Base-by-base conservation (phyloP, 2,797 vertebrate species). In the Melopsittacus undulatus region DNA sequence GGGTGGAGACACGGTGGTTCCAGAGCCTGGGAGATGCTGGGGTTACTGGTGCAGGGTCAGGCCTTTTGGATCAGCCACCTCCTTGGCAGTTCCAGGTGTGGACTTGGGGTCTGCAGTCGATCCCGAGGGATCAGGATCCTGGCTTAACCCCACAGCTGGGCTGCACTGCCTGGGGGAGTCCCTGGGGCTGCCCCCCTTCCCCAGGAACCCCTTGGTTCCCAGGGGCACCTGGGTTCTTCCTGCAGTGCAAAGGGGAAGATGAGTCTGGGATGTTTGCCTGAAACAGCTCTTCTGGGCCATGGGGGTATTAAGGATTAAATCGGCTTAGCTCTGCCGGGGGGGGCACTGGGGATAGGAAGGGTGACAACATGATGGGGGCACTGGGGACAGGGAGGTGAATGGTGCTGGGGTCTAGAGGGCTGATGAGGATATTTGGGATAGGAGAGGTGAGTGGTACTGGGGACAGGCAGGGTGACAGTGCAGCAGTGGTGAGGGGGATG, bases 231-330 rank as follows among this genome's bases (percentile, higher is more conserved):
- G 1, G 2, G 6, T n/a, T 64, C 36, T 68, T 74, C 34, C 23
- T 0, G 0, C 48, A 29, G 75, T 0, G 0, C 13, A 16, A 10
- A 38, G 19, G 7, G 16, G 36, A 59, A 63, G 80, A 69, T 2
- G 14, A 20, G 13, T 22, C 3, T 0, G 12, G 45, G 45, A 32
- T 3, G 3, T 78, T 83, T 59, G 76, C 48, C 70, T 90, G 77
- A 59, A 78, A 24, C 1, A 5, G 63, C 82, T 72, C 52, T 92
- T 96, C 96, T 95, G 93, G 96, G 96, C 74, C 86, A 78, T 4
- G 17, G 42, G 13, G 21, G 83, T 61, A 96, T 96, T 97, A 96
- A 90, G 62, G 80, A 69, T 3, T 19, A 80, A 96, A 96, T 94
- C 93, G 3, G 89, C 85, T 96, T 93, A 91, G 40, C 51, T 43